phyloP scores from a whole-genome alignment of 2,797 vertebrate species.

The Sibirionetta formosa region DNA sequence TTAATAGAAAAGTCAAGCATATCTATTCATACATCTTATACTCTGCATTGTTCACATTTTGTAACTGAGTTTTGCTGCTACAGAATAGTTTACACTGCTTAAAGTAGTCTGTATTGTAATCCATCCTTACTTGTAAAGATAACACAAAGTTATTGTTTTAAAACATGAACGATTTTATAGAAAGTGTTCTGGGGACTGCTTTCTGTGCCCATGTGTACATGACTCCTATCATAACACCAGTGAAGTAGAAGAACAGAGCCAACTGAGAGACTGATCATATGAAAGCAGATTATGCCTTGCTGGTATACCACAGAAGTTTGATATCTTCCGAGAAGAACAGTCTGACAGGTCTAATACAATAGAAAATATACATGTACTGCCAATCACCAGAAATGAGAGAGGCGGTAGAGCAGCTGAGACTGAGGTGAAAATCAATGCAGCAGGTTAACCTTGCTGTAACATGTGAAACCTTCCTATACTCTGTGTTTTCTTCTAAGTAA shows the following conservation, averaged over 20 bases:
- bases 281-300: constrained; percentile 1
- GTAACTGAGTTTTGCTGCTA: background rate
- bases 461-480: background rate
- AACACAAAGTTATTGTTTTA: background rate
- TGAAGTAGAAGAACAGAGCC: background rate
- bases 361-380: background rate
- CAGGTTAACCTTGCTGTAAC: background rate
- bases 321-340: background rate
- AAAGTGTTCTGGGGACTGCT: background rate
- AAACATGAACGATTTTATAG: background rate
- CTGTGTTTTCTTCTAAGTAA: background rate
- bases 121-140: background rate
- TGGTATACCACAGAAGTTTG: background rate
- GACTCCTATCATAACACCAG: background rate
- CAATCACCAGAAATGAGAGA: background rate
- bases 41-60: background rate
- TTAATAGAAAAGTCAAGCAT: background rate
- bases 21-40: background rate
- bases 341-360: background rate
- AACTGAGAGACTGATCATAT: background rate
- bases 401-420: background rate
- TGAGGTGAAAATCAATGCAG: background rate
- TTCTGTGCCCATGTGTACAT: background rate
- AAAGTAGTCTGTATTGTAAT: background rate
- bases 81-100: background rate